Evolutionary conservation across 1,140 invertebrate species (phyloP).

Genomic region (Temnothorax nylanderi): DNA sequence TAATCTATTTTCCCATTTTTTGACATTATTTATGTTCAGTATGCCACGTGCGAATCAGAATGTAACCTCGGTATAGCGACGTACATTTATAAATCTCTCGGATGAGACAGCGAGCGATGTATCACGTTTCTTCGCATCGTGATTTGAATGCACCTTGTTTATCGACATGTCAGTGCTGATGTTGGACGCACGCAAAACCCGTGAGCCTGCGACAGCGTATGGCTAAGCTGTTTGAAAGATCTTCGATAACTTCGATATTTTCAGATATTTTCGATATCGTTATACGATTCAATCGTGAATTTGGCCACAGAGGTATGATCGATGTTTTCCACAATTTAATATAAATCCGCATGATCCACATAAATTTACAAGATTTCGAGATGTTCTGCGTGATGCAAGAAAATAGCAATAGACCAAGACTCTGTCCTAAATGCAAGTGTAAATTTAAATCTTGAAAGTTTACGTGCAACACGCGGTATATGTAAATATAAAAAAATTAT

Average conservation of each 20-base stretch:
- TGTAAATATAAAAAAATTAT: neutral
- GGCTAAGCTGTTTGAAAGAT: neutral
- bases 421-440: neutral
- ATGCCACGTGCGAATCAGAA: neutral
- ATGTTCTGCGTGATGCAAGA: neutral
- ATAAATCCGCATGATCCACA: neutral
- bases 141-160: conserved; percentile 18
- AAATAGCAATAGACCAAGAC: neutral
- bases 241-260: neutral
- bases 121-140: conserved; percentile 13
- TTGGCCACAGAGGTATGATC: neutral
- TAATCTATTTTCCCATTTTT: conserved; percentile 1
- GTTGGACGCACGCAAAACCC: neutral
- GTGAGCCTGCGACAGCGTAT: neutral
- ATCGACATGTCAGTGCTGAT: conserved; percentile 30
- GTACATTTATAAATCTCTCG: conserved; percentile 13
- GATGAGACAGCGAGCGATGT: neutral
- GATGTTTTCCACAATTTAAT: neutral
- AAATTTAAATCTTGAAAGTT: neutral
- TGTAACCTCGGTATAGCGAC: neutral
- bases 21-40: conserved; percentile 19
- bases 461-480: neutral
- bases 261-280: neutral
- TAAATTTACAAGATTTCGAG: neutral
- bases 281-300: neutral